A percentile compares a stretch with the other conserved stretches of the same genome.
phyloP scores from a whole-genome alignment of 1,140 invertebrate genomes.

The Rhizoglyphus robini region DNA sequence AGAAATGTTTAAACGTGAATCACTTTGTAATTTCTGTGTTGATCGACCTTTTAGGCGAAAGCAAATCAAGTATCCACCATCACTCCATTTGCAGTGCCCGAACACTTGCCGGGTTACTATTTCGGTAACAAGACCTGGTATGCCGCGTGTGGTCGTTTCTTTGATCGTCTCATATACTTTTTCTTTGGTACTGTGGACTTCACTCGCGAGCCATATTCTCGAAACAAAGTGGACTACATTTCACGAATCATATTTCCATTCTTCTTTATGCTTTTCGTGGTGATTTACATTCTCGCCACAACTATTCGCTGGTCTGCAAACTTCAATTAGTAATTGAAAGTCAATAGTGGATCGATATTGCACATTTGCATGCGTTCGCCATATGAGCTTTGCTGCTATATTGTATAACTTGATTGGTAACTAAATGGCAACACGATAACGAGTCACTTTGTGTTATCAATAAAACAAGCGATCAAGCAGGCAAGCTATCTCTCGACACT shows the following conservation, averaged over 20 bases:
- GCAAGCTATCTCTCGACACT: too few relatives aligned
- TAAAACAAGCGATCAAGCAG: too few relatives aligned
- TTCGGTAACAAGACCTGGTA: constrained; percentile 13
- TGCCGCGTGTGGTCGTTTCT: not conserved
- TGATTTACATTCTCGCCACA: constrained; percentile 16
- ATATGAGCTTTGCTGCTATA: not conserved
- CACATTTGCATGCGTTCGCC: not conserved
- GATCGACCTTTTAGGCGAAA: not conserved
- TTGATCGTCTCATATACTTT: not conserved
- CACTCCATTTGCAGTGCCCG: too few relatives aligned
- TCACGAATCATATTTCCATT: constrained; percentile 20
- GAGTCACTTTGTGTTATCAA: too few relatives aligned
- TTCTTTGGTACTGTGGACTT: constrained; percentile 18
- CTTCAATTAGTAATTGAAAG: not conserved
- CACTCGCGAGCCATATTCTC: not conserved
- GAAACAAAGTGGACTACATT: constrained; percentile 20
- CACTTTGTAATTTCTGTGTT: not conserved
- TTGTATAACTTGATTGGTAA: not conserved
- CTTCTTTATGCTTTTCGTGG: not conserved
- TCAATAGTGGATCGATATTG: not conserved
- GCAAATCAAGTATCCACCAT: not conserved
- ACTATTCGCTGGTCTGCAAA: not conserved
- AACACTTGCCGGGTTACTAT: constrained; percentile 5
- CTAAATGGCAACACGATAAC: too few relatives aligned
- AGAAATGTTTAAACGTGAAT: not conserved